Evolutionary conservation across 2,797 vertebrate species (phyloP), one percentile per base, ranked within the genome.

Genomic region (Acestrorhynchus altus): DNA sequence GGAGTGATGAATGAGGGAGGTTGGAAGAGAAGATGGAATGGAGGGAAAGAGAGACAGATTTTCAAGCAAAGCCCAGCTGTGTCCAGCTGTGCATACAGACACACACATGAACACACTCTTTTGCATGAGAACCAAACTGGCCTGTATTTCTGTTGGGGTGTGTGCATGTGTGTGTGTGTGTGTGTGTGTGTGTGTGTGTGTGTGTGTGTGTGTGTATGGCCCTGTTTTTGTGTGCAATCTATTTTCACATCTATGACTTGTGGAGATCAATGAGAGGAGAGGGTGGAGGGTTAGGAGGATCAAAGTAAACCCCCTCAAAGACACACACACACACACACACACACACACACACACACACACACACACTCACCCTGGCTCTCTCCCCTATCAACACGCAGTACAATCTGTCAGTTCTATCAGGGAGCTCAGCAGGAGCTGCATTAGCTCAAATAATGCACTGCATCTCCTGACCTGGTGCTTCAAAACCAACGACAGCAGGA

Each of bases 381-480:
- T 68, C 76, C 70, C 66, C 73, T 49, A 71, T 76, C 68, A 75
- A 83, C 63, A 78, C 24, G 20, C 68, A 78, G 77, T 84, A 82
- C 84, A 88, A 87, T 91, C 81, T 87, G 84, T 85, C 81, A 84
- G 83, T 90, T 89, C 86, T 83, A 86, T 90, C 86, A 84, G 85
- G 79, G 72, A 79, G 77, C 88, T 86, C 90, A 88, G 90, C 90
- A 85, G 88, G 88, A 86, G 84, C 65, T 85, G 80, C 83, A 85
- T 87, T 87, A 88, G 81, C 83, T 85, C 75, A 76, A 88, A 90
- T 88, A 90, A 88, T 83, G 87, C 83, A 65, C 54, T 46, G 78
- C 42, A 31, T 87, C 84, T 87, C 81, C n/a, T n/a, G n/a, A n/a
- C n/a, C n/a, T n/a, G n/a, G n/a, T n/a, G n/a, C n/a, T n/a, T n/a